A percentile compares a stretch with the other conserved stretches of the same genome.
phyloP scores from a whole-genome alignment of 1,140 invertebrate genomes.

The Melipona quadrifasciata region DNA sequence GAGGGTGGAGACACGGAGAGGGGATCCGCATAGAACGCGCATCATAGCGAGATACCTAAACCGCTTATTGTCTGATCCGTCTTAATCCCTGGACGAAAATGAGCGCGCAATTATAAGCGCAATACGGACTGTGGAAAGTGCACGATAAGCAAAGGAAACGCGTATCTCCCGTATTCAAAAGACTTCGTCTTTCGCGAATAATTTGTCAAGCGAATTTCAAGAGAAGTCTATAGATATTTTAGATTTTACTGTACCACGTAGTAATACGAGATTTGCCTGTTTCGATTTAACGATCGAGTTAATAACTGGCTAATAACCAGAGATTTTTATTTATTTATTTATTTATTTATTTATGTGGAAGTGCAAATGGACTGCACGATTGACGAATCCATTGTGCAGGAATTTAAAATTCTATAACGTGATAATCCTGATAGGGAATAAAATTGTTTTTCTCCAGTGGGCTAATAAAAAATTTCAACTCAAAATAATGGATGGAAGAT shows the following conservation, averaged over 20 bases:
- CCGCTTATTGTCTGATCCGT: slow-evolving; percentile 48
- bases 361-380: too few species aligned
- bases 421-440: too few species aligned
- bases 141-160: neutral
- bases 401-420: too few species aligned
- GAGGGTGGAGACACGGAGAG: slow-evolving; percentile 26
- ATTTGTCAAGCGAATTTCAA: too few species aligned
- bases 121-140: slow-evolving; percentile 17
- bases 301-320: neutral
- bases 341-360: too few species aligned
- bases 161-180: neutral
- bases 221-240: neutral
- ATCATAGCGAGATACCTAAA: slow-evolving; percentile 44
- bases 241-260: neutral
- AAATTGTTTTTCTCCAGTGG: too few species aligned
- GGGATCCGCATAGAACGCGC: slow-evolving; percentile 6
- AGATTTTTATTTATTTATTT: too few species aligned
- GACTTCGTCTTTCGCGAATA: neutral
- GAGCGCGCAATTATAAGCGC: slow-evolving; percentile 41
- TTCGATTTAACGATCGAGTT: neutral
- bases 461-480: too few species aligned
- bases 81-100: slow-evolving; percentile 33
- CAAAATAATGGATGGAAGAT: too few species aligned
- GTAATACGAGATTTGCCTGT: too few species aligned
- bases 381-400: too few species aligned